Evolutionary conservation across 2,888 invertebrate species (phyloP), one percentile per base, ranked within the genome.

Genomic region (Ctena decussata): DNA sequence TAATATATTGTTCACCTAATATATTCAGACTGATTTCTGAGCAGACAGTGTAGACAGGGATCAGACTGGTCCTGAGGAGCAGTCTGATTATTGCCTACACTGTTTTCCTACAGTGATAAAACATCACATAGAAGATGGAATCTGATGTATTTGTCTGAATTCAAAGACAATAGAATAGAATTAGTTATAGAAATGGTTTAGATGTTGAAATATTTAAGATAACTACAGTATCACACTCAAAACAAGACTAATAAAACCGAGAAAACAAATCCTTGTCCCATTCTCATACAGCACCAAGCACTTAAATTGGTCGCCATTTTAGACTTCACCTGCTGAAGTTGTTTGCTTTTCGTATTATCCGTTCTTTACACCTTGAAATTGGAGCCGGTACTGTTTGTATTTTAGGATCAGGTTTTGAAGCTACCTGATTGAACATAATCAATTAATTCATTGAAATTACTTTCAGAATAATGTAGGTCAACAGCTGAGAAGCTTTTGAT

Each of bases 391-490:
- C 65, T 65, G 65, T 65, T 65, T 65, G 35, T 35, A 35, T 65
- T 65, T 35, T 35, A 65, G 65, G 65, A 65, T 65, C 65, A 65
- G 21, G 65, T 65, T 65, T 65, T 30, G 65, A 35, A 30, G 65
- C 65, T 65, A 65, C 65, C 65, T 35, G 65, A 65, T 65, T 65
- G 65, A 65, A 35, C 65, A 65, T 21, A 65, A 65, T 65, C 65
- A 65, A 65, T 65, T 65, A 65, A 65, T 65, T 30, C 18, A 21
- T 65, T 12, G 5, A 60, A 30, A 60, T 6, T 6, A 30, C 18
- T 30, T 2, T 21, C 12, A 30, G 21, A 30, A 30, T 18, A 65
- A 65, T 35, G 24, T 65, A 35, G 65, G 65, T 65, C 65, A 65
- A 65, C 32, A 65, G 1, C 18, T 65, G 18, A 65, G 30, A 35